Evolutionary conservation across 1,140 invertebrate genomes (phyloP), one percentile per base, ranked within the genome.

Genomic region (Drosophila aff.): DNA sequence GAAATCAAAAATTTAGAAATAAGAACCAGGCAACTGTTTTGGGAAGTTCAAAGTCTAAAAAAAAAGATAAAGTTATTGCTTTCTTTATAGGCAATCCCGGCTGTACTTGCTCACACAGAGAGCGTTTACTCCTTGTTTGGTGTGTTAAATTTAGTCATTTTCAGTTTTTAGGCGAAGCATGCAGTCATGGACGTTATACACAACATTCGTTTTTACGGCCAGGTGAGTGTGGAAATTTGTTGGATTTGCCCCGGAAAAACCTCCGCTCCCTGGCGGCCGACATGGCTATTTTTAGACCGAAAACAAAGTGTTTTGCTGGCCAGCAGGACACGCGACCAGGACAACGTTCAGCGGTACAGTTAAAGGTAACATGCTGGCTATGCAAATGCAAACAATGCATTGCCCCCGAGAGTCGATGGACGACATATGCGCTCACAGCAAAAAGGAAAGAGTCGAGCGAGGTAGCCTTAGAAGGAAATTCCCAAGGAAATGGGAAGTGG

Each of bases 301-400:
- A 62, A 82, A 80, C 72, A 83, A 75, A 62, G 57, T 81, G 57
- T 72, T 78, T 72, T 68, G 55, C 49, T 71, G 73, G 62, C 23
- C 69, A 66, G 28, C 77, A 66, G 43, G 49, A 75, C 83, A 83
- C 77, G 81, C 68, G 77, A 81, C 46, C 58, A 77, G 43, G 55
- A 61, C 50, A 57, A 44, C 41, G 49, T 57, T 33, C 59, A 28
- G 41, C 41, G 21, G 53, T n/a, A 40, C 53, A 40, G 44, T 38
- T 44, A 44, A 66, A 49, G 62, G 64, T 49, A 57, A 65, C 60
- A 78, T 58, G 46, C 38, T 46, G 55, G 43, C 58, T 81, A 87
- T 84, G 85, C 73, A 81, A 78, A 87, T 84, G 81, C 74, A 84
- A 84, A 87, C 68, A 89, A 59, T 89, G 74, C 82, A 90, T 64